Conservation (phyloP, 2,888 invertebrate genomes). For the Thalpophila matura region DNA sequence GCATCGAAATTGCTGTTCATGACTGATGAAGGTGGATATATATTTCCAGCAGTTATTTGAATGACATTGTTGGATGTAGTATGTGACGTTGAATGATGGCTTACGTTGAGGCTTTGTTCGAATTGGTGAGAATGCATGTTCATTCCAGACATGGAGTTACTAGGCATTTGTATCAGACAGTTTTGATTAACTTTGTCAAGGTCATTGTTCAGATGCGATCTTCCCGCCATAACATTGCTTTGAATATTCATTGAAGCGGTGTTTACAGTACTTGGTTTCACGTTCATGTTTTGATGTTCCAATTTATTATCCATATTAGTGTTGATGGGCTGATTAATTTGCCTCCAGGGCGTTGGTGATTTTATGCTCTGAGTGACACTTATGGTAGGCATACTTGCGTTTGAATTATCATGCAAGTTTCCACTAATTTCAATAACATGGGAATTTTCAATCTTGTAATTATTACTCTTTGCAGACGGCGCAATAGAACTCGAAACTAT, state of each 20-base stretch:
- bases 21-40: conserved; percentile 82
- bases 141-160: conserved; percentile 74
- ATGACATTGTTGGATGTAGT: conserved; percentile 85
- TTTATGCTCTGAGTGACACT: conserved; percentile 87
- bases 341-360: conserved; percentile 88
- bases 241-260: conserved; percentile 79
- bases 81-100: conserved; percentile 82
- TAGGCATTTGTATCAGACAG: conserved; percentile 80
- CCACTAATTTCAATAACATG: conserved; percentile 88
- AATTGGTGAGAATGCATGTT: conserved; percentile 85
- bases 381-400: conserved; percentile 82
- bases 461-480: conserved; percentile 81
- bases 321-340: conserved; percentile 74
- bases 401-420: conserved; percentile 83
- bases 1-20: conserved; percentile 86
- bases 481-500: conserved; percentile 88
- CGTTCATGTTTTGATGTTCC: conserved; percentile 80
- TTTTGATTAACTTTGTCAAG: conserved; percentile 82
- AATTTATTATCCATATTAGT: conserved; percentile 78
- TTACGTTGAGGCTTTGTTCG: conserved; percentile 80
- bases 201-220: conserved; percentile 78
- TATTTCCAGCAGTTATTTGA: conserved; percentile 87
- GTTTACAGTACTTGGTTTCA: conserved; percentile 77
- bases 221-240: conserved; percentile 73
- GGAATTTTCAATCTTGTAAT: conserved; percentile 84